These are phyloP conservation scores for Eutolmus rufibarbis DNA, from an alignment of 2,888 invertebrate species.

Conservation along the genomic window DNA sequence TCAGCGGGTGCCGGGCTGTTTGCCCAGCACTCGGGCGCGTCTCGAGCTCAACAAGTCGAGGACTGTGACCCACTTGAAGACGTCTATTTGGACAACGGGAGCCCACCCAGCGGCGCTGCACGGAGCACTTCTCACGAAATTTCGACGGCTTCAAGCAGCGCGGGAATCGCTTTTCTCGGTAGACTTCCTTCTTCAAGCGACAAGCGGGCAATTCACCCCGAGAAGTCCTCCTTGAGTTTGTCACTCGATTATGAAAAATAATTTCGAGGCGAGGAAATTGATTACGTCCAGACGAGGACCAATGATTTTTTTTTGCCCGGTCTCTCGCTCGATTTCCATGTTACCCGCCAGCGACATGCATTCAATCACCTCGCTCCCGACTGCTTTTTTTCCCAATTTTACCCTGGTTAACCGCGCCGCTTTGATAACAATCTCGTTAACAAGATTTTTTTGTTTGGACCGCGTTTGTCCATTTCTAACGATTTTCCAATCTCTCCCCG, in stretches of 20 bases:
- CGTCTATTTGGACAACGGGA: slow-evolving; percentile 7
- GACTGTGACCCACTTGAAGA: neutral
- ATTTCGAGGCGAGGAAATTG: neutral
- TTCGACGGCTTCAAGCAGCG: neutral
- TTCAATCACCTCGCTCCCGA: slow-evolving; percentile 1
- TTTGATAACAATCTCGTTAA: slow-evolving; percentile 17
- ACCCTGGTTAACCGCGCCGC: neutral
- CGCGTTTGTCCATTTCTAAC: neutral
- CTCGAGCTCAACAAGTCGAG: slow-evolving; percentile 9
- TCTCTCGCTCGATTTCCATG: neutral
- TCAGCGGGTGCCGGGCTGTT: neutral
- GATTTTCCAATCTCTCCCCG: neutral
- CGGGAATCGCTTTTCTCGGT: neutral
- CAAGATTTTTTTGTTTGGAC: neutral
- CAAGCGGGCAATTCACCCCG: neutral
- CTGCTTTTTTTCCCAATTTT: neutral
- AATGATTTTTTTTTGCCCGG: neutral
- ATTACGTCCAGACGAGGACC: neutral
- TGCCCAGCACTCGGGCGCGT: neutral
- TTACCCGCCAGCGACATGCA: slow-evolving; percentile 3
- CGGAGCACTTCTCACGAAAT: neutral
- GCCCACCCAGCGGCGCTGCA: neutral
- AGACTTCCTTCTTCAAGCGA: neutral
- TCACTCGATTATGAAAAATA: slow-evolving; percentile 23
- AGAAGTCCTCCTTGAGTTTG: neutral